Evolutionary conservation across 1,140 invertebrate genomes (phyloP).

Genomic region (Cylas formicarius): DNA sequence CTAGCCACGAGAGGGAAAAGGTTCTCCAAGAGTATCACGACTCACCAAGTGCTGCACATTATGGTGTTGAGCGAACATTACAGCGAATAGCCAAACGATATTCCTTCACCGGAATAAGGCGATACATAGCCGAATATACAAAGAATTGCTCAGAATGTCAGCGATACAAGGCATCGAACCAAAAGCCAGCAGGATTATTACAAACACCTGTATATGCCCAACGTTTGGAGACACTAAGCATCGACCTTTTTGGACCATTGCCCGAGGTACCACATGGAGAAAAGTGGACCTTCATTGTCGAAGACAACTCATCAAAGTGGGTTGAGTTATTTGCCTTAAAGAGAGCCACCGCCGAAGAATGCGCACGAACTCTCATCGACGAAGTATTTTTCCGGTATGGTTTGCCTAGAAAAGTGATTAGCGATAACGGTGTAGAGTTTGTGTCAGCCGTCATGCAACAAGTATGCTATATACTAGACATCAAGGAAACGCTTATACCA

Average conservation of each 20-base stretch:
- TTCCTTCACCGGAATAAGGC: slow-evolving; percentile 9
- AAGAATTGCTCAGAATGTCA: slow-evolving; percentile 9
- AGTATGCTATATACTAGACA: too few species aligned
- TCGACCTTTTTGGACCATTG: slow-evolving; percentile 28
- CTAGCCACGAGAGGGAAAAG: slow-evolving; percentile 14
- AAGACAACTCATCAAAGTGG: slow-evolving; percentile 24
- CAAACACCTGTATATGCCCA: slow-evolving; percentile 25
- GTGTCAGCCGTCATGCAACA: too few species aligned
- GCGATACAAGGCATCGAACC: slow-evolving; percentile 1
- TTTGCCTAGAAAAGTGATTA: slow-evolving; percentile 14
- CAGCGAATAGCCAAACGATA: slow-evolving; percentile 4
- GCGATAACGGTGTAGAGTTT: slow-evolving; percentile 27
- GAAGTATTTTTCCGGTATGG: slow-evolving; percentile 24
- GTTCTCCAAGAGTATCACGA: slow-evolving; percentile 30
- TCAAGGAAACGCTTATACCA: too few species aligned
- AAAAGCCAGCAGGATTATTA: slow-evolving; percentile 30
- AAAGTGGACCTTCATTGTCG: slow-evolving; percentile 23
- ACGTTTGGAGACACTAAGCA: slow-evolving; percentile 32
- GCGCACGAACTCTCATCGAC: slow-evolving; percentile 9
- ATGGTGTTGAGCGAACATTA: slow-evolving; percentile 28
- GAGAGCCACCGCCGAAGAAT: slow-evolving; percentile 19
- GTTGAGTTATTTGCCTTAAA: slow-evolving; percentile 25
- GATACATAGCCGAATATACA: slow-evolving; percentile 7
- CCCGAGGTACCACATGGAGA: slow-evolving; percentile 11
- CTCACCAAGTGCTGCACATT: slow-evolving; percentile 28